Conservation (phyloP, 2,888 invertebrate species). For the Troides aeacus region DNA sequence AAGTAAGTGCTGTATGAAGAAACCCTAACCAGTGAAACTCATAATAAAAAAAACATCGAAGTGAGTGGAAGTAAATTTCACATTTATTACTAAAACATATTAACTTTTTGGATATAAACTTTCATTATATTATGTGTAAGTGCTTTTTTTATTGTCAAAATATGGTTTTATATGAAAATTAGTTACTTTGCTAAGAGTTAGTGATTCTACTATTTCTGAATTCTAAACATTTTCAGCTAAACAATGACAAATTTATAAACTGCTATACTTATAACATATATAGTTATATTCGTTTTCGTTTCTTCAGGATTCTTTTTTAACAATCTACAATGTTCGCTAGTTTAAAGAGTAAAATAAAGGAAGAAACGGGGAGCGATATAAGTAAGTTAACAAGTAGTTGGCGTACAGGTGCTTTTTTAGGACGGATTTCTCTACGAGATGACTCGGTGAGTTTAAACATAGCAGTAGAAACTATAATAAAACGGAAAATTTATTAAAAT, state of each 20-base stretch:
- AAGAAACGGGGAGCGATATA: constrained; percentile 92
- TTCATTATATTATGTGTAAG: constrained; percentile 16
- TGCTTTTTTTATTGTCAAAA: constrained; percentile 2
- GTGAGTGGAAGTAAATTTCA: not conserved
- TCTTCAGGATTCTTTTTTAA: constrained; percentile 36
- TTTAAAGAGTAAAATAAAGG: constrained; percentile 92
- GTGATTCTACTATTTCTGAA: not conserved
- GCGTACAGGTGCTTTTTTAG: constrained; percentile 74
- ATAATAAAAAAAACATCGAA: not conserved
- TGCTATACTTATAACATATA: constrained; percentile 39
- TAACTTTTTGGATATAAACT: not conserved
- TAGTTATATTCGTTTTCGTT: constrained; percentile 31
- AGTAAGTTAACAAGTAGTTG: constrained; percentile 75
- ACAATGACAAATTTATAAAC: constrained; percentile 46
- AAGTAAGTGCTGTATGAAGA: not conserved
- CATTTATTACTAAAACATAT: not conserved
- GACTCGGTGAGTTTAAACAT: constrained; percentile 58
- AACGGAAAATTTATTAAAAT: too few species aligned
- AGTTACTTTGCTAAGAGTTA: constrained; percentile 7
- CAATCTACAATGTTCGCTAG: constrained; percentile 87
- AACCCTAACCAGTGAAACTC: too few species aligned
- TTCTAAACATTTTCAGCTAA: constrained; percentile 9
- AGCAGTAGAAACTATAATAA: not conserved
- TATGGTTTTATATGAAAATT: constrained; percentile 12
- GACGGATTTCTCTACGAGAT: constrained; percentile 74